These are phyloP conservation scores for Gymnocheta viridis DNA, from an alignment of 2,888 invertebrate species.

Conservation along the genomic window DNA sequence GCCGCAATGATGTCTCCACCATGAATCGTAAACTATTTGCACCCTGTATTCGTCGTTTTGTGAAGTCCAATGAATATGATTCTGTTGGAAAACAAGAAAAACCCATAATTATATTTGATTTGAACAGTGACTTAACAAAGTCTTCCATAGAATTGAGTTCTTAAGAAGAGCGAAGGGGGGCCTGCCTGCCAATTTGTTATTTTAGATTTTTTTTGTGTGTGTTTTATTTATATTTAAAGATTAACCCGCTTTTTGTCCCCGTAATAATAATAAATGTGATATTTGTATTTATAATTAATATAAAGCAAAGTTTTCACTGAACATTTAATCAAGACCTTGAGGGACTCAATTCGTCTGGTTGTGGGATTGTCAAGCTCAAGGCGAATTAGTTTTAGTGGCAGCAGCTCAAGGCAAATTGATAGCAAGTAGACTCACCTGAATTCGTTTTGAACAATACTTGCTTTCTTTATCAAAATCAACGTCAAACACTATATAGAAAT, in stretches of 20 bases:
- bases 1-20: conserved; percentile 83
- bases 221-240: background rate
- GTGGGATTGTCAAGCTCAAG: too few relatives aligned
- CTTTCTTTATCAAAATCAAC: too few relatives aligned
- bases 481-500: too few relatives aligned
- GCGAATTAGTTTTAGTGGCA: too few relatives aligned
- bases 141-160: conserved; percentile 20
- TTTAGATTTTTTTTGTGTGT: background rate
- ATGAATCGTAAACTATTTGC: conserved; percentile 85
- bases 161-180: background rate
- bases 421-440: too few relatives aligned
- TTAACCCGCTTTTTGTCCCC: too few relatives aligned
- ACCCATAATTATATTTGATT: conserved; percentile 71
- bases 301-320: background rate
- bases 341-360: too few relatives aligned
- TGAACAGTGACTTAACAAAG: conserved; percentile 59
- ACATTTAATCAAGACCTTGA: too few relatives aligned
- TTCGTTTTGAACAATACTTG: too few relatives aligned
- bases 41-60: conserved; percentile 85
- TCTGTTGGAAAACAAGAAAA: conserved; percentile 74
- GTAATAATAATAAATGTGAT: background rate
- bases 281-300: background rate
- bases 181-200: too few relatives aligned
- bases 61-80: conserved; percentile 75
- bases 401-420: too few relatives aligned